Base-by-base conservation (phyloP, 2,113 vertebrate genomes). In the Lepisosteus oculatus region DNA sequence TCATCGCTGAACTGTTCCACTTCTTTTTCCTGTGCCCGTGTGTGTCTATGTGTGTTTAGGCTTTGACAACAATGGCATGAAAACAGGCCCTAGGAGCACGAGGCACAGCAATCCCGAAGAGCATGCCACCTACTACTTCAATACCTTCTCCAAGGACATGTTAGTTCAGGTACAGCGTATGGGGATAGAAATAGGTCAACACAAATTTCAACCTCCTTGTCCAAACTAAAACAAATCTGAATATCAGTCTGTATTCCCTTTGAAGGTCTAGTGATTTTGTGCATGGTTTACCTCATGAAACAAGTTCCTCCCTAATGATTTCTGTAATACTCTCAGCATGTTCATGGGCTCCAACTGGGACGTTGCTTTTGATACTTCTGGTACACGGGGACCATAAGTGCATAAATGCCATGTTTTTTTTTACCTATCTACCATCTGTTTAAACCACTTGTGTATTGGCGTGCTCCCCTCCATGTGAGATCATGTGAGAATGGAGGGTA, bases 81-180 rank as follows among this genome's bases (percentile, higher is more conserved):
- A 81, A 75, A 74, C 85, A 98, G 97, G 97, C 84, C 97, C 97
- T 72, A 94, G 96, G 83, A 98, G 95, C 85, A 95, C 95, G 78
- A 92, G 97, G 47, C 95, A 96, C 82, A 98, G 96, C 86, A 99
- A 96, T 85, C 95, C 95, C 0, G 97, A 98, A 79, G 97, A 99
- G 72, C 94, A 98, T 15, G 95, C 95, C 14, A 94, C 93, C 71
- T 95, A 95, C 67, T 99, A 99, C 85, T 98, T 98, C 81, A 97
- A 95, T 84, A 94, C 93, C 41, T 98, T 95, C 88, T 99, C 97
- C 43, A 99, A 98, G 85, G 96, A 99, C 75, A 93, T 99, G 88
- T 85, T 99, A 76, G 93, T 98, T 64, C 96, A 98, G 96, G 97
- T 99, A 90, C 77, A 76, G 17, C 42, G 55, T 17, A n/a, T 9